These are phyloP conservation scores for Agonopterix arenella DNA, from an alignment of 2,888 invertebrate species.

Conservation along the genomic window DNA sequence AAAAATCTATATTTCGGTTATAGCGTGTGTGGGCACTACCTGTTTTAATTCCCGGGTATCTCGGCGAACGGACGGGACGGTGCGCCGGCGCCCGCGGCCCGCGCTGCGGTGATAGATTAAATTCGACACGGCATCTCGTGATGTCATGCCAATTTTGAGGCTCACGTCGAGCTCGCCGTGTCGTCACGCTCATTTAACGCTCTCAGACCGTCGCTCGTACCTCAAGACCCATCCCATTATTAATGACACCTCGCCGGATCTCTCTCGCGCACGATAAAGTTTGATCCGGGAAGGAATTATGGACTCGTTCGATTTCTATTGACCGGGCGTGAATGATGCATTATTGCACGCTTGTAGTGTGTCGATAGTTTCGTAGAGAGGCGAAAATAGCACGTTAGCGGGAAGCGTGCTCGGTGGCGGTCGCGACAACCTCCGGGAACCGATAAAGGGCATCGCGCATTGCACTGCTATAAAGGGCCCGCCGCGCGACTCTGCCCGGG, in stretches of 20 bases:
- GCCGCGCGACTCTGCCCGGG: neutral
- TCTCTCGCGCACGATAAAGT: conserved; percentile 10
- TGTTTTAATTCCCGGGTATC: conserved; percentile 24
- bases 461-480: conserved; percentile 7
- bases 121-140: conserved; percentile 73
- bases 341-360: conserved; percentile 40
- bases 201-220: conserved; percentile 30
- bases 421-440: conserved; percentile 65
- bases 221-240: conserved; percentile 35
- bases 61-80: conserved; percentile 7
- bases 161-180: conserved; percentile 41
- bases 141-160: conserved; percentile 70
- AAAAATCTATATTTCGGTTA: conserved; percentile 32
- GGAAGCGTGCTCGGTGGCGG: conserved; percentile 61
- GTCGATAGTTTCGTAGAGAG: conserved; percentile 54
- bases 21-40: conserved; percentile 55
- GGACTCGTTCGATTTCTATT: conserved; percentile 37
- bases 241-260: conserved; percentile 35
- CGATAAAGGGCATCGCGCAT: conserved; percentile 29
- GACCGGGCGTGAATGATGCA: conserved; percentile 51
- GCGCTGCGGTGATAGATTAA: conserved; percentile 69
- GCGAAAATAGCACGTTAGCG: conserved; percentile 66
- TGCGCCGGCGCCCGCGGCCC: conserved; percentile 60
- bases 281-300: conserved; percentile 20
- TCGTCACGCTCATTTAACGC: conserved; percentile 59